Evolutionary conservation across 2,113 vertebrate species (phyloP).

Genomic region (Triplophysa dalaica): DNA sequence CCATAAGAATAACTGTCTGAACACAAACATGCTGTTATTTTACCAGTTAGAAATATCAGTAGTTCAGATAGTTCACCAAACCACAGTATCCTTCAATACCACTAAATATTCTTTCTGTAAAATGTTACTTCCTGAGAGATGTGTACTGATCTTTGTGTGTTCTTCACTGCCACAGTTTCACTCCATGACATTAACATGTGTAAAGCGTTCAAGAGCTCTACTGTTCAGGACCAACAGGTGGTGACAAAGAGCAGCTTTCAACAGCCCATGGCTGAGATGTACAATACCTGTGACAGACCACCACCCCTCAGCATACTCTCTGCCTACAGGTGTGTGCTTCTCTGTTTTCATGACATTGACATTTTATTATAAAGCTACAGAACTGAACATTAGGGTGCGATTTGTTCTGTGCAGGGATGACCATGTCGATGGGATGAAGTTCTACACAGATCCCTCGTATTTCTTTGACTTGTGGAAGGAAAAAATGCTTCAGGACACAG

Average conservation of each 20-base stretch:
- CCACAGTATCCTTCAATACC: neutral
- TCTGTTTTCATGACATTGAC: neutral
- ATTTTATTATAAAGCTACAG: too few relatives aligned
- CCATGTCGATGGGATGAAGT: constrained; percentile 88
- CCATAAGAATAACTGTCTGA: too few relatives aligned
- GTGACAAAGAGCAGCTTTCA: constrained; percentile 87
- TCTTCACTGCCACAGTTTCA: constrained; percentile 78
- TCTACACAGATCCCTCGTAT: constrained; percentile 95
- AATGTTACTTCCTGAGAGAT: too few relatives aligned
- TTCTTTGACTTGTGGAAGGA: constrained; percentile 99
- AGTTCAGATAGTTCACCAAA: neutral
- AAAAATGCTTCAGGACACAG: constrained; percentile 97
- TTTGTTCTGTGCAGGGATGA: constrained; percentile 82
- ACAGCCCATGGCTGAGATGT: constrained; percentile 84
- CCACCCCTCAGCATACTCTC: constrained; percentile 87
- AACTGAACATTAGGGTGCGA: neutral
- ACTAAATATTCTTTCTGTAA: neutral
- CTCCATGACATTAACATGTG: constrained; percentile 95
- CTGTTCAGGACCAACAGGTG: constrained; percentile 90
- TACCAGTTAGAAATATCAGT: too few relatives aligned
- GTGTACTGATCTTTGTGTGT: neutral
- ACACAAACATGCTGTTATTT: too few relatives aligned
- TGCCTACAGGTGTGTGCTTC: constrained; percentile 81
- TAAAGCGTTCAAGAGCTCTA: constrained; percentile 91
- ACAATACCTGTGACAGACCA: constrained; percentile 84